phyloP scores from a whole-genome alignment of 2,888 invertebrate species.

The Carterocephalus palaemon region DNA sequence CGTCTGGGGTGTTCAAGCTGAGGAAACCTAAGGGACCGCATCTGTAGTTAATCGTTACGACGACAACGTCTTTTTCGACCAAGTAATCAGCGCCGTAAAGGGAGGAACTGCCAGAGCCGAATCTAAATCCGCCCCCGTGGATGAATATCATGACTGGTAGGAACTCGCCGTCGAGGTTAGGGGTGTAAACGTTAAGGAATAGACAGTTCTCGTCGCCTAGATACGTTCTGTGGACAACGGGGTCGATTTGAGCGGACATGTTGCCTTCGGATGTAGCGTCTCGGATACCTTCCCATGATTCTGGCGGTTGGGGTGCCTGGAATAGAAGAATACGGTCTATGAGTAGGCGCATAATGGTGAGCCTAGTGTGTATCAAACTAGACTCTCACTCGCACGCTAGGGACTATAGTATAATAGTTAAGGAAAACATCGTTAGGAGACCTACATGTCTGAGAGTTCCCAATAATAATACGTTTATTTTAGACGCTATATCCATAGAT shows the following conservation, averaged over 20 bases:
- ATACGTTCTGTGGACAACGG: slow-evolving; percentile 55
- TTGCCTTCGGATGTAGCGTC: slow-evolving; percentile 81
- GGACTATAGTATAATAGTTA: too few relatives aligned
- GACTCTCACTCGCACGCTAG: too few relatives aligned
- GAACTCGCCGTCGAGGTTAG: slow-evolving; percentile 71
- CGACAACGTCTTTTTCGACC: slow-evolving; percentile 77
- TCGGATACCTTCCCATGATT: slow-evolving; percentile 78
- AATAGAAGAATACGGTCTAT: slow-evolving; percentile 35
- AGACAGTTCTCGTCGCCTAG: slow-evolving; percentile 83
- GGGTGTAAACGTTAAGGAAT: slow-evolving; percentile 83
- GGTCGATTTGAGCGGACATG: slow-evolving; percentile 79
- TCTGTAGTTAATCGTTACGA: slow-evolving; percentile 79
- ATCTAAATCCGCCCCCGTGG: slow-evolving; percentile 76
- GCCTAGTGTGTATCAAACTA: too few relatives aligned
- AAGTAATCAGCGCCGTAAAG: slow-evolving; percentile 74
- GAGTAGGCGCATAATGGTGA: too few relatives aligned
- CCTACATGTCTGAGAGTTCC: too few relatives aligned
- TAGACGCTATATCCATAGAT: too few relatives aligned
- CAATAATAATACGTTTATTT: too few relatives aligned
- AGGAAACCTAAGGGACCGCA: slow-evolving; percentile 67
- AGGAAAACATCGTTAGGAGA: too few relatives aligned
- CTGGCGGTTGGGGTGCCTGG: slow-evolving; percentile 78
- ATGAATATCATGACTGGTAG: slow-evolving; percentile 79
- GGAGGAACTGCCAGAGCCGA: slow-evolving; percentile 72
- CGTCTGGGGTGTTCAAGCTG: slow-evolving; percentile 63